Percentiles rank a stretch among this genome's conserved stretches.
phyloP scores from a whole-genome alignment of 2,888 invertebrate genomes.

The Adelognathus sp. region DNA sequence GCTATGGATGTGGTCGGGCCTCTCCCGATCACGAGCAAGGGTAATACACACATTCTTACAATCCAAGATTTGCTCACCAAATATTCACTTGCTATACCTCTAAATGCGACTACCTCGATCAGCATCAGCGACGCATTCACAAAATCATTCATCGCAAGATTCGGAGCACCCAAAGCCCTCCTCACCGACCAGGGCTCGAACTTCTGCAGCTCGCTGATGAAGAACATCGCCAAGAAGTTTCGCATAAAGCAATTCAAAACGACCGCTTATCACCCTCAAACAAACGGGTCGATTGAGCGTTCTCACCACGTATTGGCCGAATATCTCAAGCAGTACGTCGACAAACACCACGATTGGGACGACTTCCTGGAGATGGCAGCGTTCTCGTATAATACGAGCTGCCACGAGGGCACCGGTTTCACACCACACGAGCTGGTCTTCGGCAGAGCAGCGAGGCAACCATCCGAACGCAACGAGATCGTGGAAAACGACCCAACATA shows the following conservation, averaged over 20 bases:
- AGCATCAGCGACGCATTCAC: slow-evolving; percentile 36
- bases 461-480: slow-evolving; percentile 52
- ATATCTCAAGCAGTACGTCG: slow-evolving; percentile 54
- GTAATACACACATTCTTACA: slow-evolving; percentile 30
- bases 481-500: slow-evolving; percentile 37
- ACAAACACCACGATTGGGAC: slow-evolving; percentile 53
- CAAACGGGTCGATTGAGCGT: slow-evolving; percentile 41
- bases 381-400: slow-evolving; percentile 57
- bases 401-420: slow-evolving; percentile 50
- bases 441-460: slow-evolving; percentile 44
- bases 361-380: slow-evolving; percentile 44
- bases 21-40: slow-evolving; percentile 1
- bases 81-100: slow-evolving; percentile 45
- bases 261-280: slow-evolving; percentile 43
- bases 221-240: slow-evolving; percentile 36
- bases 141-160: slow-evolving; percentile 25
- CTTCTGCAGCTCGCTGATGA: slow-evolving; percentile 44
- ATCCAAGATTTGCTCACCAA: slow-evolving; percentile 12
- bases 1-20: slow-evolving; percentile 43
- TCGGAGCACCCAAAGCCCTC: slow-evolving; percentile 38
- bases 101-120: background rate
- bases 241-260: slow-evolving; percentile 26
- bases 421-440: slow-evolving; percentile 55
- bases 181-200: slow-evolving; percentile 50
- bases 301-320: slow-evolving; percentile 55